Evolutionary conservation across 2,113 vertebrate genomes (phyloP).

Genomic region (Microcebus lehilahytsara): DNA sequence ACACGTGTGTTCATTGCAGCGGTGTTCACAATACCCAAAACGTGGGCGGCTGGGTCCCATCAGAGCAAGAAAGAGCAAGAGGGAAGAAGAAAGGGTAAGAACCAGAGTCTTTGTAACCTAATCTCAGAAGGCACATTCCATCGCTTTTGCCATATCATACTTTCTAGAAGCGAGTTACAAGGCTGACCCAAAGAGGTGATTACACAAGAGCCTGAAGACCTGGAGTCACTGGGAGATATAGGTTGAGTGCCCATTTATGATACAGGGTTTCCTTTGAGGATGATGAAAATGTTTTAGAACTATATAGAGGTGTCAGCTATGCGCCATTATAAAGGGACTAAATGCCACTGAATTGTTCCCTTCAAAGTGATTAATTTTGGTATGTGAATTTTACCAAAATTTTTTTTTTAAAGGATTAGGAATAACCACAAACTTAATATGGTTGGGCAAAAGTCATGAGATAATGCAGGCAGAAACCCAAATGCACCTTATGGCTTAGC

Average conservation of each 20-base stretch:
- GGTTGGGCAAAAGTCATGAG: not conserved
- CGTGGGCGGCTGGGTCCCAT: not conserved
- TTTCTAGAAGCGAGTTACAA: not conserved
- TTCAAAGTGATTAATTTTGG: not conserved
- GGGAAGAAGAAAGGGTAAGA: fast-evolving
- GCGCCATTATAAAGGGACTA: too few relatives aligned
- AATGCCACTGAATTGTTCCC: too few relatives aligned
- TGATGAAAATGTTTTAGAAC: too few relatives aligned
- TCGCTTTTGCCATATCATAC: too few relatives aligned
- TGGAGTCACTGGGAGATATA: too few relatives aligned
- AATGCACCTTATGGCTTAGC: not conserved
- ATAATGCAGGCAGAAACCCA: not conserved
- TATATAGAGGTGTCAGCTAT: too few relatives aligned
- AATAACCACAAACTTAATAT: too few relatives aligned
- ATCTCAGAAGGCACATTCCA: not conserved
- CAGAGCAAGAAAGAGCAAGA: not conserved
- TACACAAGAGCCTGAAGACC: not conserved
- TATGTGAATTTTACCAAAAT: not conserved
- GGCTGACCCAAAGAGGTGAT: not conserved
- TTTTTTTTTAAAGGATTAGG: not conserved
- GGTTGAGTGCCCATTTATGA: too few relatives aligned
- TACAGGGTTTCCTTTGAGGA: too few relatives aligned
- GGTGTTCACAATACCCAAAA: not conserved
- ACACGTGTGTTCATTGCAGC: not conserved
- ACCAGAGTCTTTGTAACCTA: not conserved